A percentile compares a stretch with the other conserved stretches of the same genome.
These are phyloP conservation scores for Drosophila meridionalis DNA, from an alignment of 2,888 invertebrate genomes.

Conservation along the genomic window DNA sequence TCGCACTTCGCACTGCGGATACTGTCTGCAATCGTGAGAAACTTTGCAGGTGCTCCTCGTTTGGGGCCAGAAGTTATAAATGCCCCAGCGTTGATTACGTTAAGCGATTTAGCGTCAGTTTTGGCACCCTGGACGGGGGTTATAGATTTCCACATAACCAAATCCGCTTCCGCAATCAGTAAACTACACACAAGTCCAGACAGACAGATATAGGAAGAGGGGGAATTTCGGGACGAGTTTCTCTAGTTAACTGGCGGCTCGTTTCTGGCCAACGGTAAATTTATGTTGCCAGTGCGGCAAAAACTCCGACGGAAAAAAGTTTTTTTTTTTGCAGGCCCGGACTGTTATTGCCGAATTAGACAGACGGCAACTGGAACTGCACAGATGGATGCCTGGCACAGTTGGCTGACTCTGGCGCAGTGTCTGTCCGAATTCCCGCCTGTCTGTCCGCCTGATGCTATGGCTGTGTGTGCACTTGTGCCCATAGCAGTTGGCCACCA, in stretches of 20 bases:
- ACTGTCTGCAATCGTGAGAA: constrained; percentile 59
- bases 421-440: constrained; percentile 28
- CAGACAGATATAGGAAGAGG: constrained; percentile 7
- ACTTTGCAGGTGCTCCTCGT: constrained; percentile 67
- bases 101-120: constrained; percentile 71
- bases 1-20: constrained; percentile 61
- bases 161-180: constrained; percentile 80
- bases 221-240: constrained; percentile 15
- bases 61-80: constrained; percentile 39
- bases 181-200: constrained; percentile 64
- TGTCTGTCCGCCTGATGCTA: constrained; percentile 15
- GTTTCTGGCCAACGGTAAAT: constrained; percentile 78
- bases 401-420: constrained; percentile 73
- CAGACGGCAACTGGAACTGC: constrained; percentile 71
- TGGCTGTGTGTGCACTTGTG: constrained; percentile 50
- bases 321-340: constrained; percentile 20
- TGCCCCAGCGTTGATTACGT: constrained; percentile 58
- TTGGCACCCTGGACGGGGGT: constrained; percentile 34
- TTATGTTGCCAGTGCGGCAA: constrained; percentile 73
- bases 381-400: constrained; percentile 78
- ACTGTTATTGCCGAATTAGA: constrained; percentile 78
- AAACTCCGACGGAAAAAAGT: constrained; percentile 62
- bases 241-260: constrained; percentile 75
- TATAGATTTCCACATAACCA: constrained; percentile 76
- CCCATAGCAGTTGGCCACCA: constrained; percentile 65